These are phyloP conservation scores for Sebastes flavidus DNA, from an alignment of 2,797 vertebrate species.

Conservation along the genomic window DNA sequence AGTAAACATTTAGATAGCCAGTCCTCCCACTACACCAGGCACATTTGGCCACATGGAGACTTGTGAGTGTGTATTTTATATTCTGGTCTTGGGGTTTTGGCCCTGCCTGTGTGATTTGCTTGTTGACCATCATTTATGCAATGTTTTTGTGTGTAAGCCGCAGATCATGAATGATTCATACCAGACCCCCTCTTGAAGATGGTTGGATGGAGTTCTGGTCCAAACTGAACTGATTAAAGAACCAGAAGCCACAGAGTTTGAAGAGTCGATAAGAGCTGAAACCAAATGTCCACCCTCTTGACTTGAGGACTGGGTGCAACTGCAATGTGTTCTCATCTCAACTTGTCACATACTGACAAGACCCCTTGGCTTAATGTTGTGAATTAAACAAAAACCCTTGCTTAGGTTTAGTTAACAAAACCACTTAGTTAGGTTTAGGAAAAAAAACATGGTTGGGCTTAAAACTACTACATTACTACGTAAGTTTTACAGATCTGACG, in stretches of 20 bases:
- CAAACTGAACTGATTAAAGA: constrained; percentile 29
- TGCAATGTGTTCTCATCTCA: background rate
- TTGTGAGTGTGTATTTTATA: constrained; percentile 3
- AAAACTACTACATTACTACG: too few relatives aligned
- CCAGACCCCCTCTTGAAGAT: constrained; percentile 30
- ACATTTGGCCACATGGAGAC: constrained; percentile 27
- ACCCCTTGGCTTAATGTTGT: too few relatives aligned
- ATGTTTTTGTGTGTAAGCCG: constrained; percentile 34
- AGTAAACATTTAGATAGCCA: constrained; percentile 60
- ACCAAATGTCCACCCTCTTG: background rate
- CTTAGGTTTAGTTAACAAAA: too few relatives aligned
- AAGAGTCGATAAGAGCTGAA: background rate
- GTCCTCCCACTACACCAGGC: constrained; percentile 46
- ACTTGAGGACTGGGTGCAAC: background rate
- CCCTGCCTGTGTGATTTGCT: constrained; percentile 31
- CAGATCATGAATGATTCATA: constrained; percentile 29
- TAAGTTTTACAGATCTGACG: too few relatives aligned
- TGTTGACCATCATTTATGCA: constrained; percentile 52
- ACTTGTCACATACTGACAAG: too few relatives aligned
- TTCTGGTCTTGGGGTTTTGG: constrained; percentile 38
- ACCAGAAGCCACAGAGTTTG: constrained; percentile 16
- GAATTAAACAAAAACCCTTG: too few relatives aligned
- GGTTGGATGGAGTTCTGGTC: constrained; percentile 10
- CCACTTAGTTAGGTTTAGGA: too few relatives aligned
- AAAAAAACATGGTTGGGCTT: too few relatives aligned